These are phyloP conservation scores for Acrocephalus kingi DNA, from an alignment of 2,113 vertebrate genomes.

Conservation along the genomic window DNA sequence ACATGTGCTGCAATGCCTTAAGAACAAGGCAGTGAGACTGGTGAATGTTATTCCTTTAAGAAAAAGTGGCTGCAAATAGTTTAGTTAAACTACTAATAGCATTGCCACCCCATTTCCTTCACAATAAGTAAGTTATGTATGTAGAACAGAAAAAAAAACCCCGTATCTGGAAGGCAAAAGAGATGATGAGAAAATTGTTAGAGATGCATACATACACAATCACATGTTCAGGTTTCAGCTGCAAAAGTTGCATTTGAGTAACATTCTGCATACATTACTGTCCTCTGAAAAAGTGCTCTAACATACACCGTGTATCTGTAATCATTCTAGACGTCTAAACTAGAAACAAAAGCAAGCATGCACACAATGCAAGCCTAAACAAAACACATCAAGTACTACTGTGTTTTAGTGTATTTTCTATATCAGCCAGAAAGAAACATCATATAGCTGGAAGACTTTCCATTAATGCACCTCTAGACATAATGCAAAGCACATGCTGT, in stretches of 20 bases:
- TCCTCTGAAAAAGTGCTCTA: not conserved
- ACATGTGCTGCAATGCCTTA: not conserved
- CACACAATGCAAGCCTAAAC: not conserved
- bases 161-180: not conserved
- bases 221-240: not conserved
- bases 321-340: not conserved
- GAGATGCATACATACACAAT: not conserved
- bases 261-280: not conserved
- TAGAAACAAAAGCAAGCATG: not conserved
- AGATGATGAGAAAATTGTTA: not conserved
- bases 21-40: not conserved
- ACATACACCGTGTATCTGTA: not conserved
- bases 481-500: conserved; percentile 85
- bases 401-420: not conserved
- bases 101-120: not conserved
- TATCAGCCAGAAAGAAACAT: not conserved
- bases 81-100: not conserved
- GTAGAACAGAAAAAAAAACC: not conserved
- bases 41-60: not conserved
- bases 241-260: not conserved
- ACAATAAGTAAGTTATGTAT: not conserved
- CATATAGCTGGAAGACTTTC: conserved; percentile 63
- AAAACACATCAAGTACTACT: not conserved
- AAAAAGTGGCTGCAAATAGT: not conserved
- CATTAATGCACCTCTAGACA: conserved; percentile 73